phyloP scores from a whole-genome alignment of 2,888 invertebrate genomes.

The Eristalinus aeneus region DNA sequence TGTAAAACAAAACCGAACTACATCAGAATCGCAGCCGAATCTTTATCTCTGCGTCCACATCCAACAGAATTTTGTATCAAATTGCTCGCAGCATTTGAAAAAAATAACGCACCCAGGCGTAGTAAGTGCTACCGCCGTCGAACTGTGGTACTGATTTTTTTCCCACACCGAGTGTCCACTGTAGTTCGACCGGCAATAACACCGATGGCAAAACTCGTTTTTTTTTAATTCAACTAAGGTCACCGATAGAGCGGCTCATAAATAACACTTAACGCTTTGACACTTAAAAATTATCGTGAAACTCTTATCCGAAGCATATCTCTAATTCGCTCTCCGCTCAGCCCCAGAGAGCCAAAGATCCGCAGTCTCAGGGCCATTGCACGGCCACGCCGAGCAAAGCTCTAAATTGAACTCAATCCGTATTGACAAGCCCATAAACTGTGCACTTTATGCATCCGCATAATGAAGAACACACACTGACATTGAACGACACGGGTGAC shows the following conservation, averaged over 20 bases:
- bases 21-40: too few species aligned
- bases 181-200: not conserved
- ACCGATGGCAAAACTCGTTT: conserved; percentile 24
- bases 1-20: too few species aligned
- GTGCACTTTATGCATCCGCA: conserved; percentile 50
- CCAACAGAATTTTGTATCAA: too few species aligned
- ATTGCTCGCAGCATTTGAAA: too few species aligned
- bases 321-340: conserved; percentile 46
- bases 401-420: conserved; percentile 57
- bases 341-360: not conserved
- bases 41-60: too few species aligned
- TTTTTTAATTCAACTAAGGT: conserved; percentile 40
- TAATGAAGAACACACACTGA: conserved; percentile 30
- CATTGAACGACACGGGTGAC: not conserved
- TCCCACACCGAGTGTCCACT: not conserved
- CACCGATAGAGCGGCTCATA: conserved; percentile 49
- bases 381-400: conserved; percentile 17
- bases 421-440: conserved; percentile 64
- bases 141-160: not conserved
- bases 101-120: not conserved
- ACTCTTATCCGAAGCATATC: conserved; percentile 64
- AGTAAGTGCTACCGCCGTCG: not conserved
- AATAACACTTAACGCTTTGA: conserved; percentile 63
- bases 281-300: conserved; percentile 58
- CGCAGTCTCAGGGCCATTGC: not conserved